phyloP scores from a whole-genome alignment of 2,113 vertebrate genomes.

The Ciconia maguari region DNA sequence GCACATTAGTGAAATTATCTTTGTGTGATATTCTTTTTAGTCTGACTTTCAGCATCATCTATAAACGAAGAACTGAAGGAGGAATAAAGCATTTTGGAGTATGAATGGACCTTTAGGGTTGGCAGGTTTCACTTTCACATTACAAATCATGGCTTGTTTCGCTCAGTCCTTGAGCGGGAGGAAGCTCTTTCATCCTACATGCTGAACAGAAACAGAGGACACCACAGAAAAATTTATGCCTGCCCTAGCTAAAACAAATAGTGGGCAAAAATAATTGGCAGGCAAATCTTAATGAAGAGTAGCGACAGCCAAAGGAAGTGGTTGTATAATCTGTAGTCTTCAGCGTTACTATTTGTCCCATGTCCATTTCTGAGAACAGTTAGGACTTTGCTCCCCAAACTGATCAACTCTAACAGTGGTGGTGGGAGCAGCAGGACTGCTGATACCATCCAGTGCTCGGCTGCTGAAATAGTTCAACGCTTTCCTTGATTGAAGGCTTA shows the following conservation, averaged over 20 bases:
- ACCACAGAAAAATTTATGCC: neutral
- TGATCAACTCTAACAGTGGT: no score
- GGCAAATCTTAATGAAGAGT: neutral
- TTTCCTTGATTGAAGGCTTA: neutral
- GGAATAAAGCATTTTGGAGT: neutral
- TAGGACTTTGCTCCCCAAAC: neutral
- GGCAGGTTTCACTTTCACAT: neutral
- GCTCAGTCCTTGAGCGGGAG: neutral
- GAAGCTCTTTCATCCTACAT: neutral
- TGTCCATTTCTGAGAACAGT: fast-evolving
- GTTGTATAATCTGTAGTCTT: neutral
- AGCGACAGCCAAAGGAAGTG: neutral
- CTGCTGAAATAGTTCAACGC: neutral
- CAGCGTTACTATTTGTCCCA: fast-evolving
- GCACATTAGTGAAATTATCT: neutral
- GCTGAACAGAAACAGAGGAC: neutral
- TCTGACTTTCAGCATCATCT: neutral
- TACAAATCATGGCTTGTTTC: neutral
- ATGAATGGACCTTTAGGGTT: neutral
- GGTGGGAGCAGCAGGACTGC: neutral
- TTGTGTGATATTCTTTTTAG: neutral
- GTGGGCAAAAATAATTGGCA: neutral
- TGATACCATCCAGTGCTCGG: no score
- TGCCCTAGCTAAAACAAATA: neutral
- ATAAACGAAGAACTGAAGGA: neutral